phyloP scores from a whole-genome alignment of 2,113 vertebrate genomes.

The Dolichallabes microphthalmus region DNA sequence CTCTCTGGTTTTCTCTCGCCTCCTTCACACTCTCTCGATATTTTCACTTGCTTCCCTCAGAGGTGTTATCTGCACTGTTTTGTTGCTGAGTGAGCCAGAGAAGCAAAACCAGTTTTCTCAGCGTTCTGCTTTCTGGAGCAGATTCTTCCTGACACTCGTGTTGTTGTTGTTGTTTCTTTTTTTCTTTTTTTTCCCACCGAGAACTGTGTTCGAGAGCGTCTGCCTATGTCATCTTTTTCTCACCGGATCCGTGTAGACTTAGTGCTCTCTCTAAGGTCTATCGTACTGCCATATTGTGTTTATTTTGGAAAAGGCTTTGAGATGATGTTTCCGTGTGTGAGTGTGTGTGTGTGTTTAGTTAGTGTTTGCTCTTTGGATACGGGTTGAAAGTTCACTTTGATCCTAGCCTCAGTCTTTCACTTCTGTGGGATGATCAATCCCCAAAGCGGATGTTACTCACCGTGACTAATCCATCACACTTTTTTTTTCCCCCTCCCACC shows the following conservation, averaged over 20 bases:
- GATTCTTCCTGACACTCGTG: constrained; percentile 14
- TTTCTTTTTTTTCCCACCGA: not conserved
- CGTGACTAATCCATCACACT: constrained; percentile 6
- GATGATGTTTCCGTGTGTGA: constrained; percentile 21
- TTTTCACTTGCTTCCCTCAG: not conserved
- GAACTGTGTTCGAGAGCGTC: not conserved
- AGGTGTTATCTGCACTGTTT: constrained; percentile 28
- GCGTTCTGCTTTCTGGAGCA: constrained; percentile 6
- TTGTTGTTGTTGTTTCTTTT: not conserved
- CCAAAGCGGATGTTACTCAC: constrained; percentile 20
- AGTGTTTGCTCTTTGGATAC: constrained; percentile 32
- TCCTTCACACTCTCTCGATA: not conserved
- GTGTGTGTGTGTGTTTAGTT: constrained; percentile 36
- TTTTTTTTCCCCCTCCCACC: not conserved
- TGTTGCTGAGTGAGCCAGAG: constrained; percentile 24
- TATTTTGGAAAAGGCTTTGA: constrained; percentile 36
- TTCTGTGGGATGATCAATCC: constrained; percentile 22
- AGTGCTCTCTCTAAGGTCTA: constrained; percentile 29
- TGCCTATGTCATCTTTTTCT: not conserved
- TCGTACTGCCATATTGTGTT: constrained; percentile 31
- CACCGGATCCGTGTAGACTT: constrained; percentile 25
- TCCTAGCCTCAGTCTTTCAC: constrained; percentile 19
- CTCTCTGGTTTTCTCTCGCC: not conserved
- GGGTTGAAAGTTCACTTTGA: constrained; percentile 53
- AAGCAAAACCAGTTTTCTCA: constrained; percentile 37